phyloP scores from a whole-genome alignment of 2,797 vertebrate species.

The Morelia viridis region DNA sequence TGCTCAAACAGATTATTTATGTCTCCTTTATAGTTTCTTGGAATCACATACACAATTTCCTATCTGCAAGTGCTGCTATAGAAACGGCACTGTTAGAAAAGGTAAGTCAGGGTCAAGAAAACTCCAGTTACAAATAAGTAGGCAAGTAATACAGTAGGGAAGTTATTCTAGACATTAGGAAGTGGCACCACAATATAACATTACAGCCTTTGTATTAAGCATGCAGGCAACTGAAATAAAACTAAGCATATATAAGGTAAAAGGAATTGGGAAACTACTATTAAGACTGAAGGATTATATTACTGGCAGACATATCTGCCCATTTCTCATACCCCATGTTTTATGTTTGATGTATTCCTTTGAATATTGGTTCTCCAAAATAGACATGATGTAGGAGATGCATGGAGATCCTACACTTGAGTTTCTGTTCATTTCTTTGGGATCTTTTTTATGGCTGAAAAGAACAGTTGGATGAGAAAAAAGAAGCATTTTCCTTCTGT shows the following conservation, averaged over 20 bases:
- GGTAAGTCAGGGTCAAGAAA: constrained; percentile 10
- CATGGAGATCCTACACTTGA: background rate
- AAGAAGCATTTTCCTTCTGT: background rate
- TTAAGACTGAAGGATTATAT: background rate
- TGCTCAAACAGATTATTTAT: background rate
- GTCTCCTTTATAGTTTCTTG: background rate
- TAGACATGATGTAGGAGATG: background rate
- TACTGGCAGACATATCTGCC: background rate
- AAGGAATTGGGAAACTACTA: background rate
- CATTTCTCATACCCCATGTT: background rate
- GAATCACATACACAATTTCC: background rate
- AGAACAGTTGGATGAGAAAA: background rate
- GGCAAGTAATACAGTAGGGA: background rate
- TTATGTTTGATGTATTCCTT: background rate
- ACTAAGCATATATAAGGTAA: background rate
- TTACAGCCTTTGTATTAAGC: constrained; percentile 23
- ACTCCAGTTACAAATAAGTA: background rate
- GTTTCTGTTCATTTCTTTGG: background rate
- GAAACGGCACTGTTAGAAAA: background rate
- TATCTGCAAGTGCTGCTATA: background rate
- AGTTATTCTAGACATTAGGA: background rate
- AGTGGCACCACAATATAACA: background rate
- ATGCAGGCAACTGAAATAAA: constrained; percentile 10
- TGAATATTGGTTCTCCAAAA: background rate
- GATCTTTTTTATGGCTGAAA: background rate